Base-by-base conservation (phyloP, 2,797 vertebrate species). In the Lepus townsendii region DNA sequence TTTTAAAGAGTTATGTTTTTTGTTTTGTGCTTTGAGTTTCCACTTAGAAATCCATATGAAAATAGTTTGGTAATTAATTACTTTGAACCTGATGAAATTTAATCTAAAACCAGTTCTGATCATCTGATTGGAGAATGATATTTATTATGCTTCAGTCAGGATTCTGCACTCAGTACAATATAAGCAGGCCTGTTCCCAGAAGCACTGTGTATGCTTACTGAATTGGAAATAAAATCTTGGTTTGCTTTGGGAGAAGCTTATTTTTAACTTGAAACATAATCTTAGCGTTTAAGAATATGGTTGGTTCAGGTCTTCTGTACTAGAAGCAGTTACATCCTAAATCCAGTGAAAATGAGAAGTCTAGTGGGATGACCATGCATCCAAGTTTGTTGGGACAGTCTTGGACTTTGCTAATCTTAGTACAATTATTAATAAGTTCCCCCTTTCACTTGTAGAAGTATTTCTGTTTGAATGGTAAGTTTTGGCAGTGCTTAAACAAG, bases 11-110 rank as follows among this genome's bases (percentile, higher is more conserved):
- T 92, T 73, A 47, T 19, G 54, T 63, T 88, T 63, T 95, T 90
- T 65, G 57, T 84, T 90, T 94, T 90, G 68, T 24, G 95, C 52
- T 95, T 80, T 76, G 72, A 73, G n/a, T 96, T 94, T 91, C 69
- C 89, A 3, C 80, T 95, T 93, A 78, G 60, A 96, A 94, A 66
- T 87, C 57, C 83, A 7, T 91, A n/a, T 79, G 66, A 90, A 96
- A 93, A 77, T 35, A 73, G 47, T 93, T 95, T 88, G 54, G 27
- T 26, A 35, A 63, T 60, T 94, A 93, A 82, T 95, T 82, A 90
- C 87, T 93, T 92, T 83, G 54, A 54, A 22, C 24, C 38, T 88
- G 47, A 65, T 85, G 75, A 92, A 85, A 95, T 93, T 92, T 88
- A 93, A 88, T 78, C 65, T 62, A 47, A 65, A 96, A 69, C n/a